Evolutionary conservation across 1,140 invertebrate species (phyloP), one percentile per base, ranked within the genome.

Genomic region (Schlechtendalia chinensis): DNA sequence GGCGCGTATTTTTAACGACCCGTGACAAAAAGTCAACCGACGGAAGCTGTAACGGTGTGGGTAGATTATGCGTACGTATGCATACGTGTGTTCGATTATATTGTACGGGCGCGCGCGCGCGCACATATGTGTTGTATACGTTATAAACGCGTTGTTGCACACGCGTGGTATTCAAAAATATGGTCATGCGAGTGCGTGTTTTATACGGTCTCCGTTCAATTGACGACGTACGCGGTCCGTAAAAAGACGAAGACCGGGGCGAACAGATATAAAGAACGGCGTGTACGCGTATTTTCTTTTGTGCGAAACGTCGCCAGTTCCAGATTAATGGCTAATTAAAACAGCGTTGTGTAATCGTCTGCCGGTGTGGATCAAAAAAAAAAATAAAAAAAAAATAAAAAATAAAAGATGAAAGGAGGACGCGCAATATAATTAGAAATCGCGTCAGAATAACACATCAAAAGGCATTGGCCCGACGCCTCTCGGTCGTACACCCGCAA

Each of bases 261-360:
- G 69, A n/a, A 27, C 16, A 53, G 50, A 53, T 29, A 19, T 29
- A 54, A 50, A 29, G 27, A 54, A 61, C 5, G 56, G 29, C 39
- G 11, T 11, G 27, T 19, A 27, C 39, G 10, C 2, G 5, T 65
- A 39, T 59, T 63, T 79, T 79, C 75, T 79, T 79, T 79, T 79
- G 75, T 50, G 75, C 75, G 75, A 79, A 79, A 79, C 75, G 27
- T 63, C 75, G 39, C 75, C 75, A 29, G 75, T 61, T 50, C 58
- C 75, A 63, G 75, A 79, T 79, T 79, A 79, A 79, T 79, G 58
- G 75, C 58, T 79, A 79, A 79, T 79, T 79, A 79, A 79, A 79
- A 79, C 63, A 61, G 75, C 75, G 58, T 29, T 47, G 58, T 63
- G 47, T 4, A 4, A 50, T 50, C 58, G 10, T 45, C 3, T 6